Base-by-base conservation (phyloP, 2,888 invertebrate genomes). In the Phorcus lineatus region DNA sequence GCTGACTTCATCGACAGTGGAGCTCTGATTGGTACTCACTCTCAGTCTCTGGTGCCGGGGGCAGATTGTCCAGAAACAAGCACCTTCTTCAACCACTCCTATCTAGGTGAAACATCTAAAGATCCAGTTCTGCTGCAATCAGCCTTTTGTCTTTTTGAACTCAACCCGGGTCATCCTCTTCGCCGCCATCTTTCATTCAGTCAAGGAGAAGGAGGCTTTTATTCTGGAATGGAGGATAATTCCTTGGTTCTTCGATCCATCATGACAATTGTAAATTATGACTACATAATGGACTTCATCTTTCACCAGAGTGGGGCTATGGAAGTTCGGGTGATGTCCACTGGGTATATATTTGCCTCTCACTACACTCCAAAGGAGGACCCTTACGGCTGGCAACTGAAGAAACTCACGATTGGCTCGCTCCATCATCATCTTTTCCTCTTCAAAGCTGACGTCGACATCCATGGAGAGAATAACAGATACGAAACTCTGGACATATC, bases 31-130 rank as follows among this genome's bases (percentile, higher is more conserved):
- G 91, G 91, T 0, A 77, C 81, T 0, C 75, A 80, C 62, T 80
- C 86, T 9, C 84, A 84, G 19, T 82, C 86, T 13, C 85, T 92
- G 52, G 83, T 89, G 6, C 85, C 88, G 0, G 92, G 92, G 1
- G 86, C 87, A 1, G 92, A 92, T 78, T 92, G 92, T 78, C 91
- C 91, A 0, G 82, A 80, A 13, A 86, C 89, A 55, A 87, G 91
- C 13, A 86, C 88, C 6, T 88, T 85, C 76, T 77, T 90, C 2
- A 81, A 79, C 22, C 79, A 79, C n/a, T 81, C 88, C 22, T 80
- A 81, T 16, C 36, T 82, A 17, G 47, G 84, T 2, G 88, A 86
- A 40, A 36, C 47, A 0, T 66, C 24, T 19, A 84, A 83, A 9
- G 77, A 83, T 36, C 81, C 85, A 11, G 47, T 81, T 0, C 74